Conservation (phyloP, 2,888 invertebrate genomes). For the Syritta pipiens region DNA sequence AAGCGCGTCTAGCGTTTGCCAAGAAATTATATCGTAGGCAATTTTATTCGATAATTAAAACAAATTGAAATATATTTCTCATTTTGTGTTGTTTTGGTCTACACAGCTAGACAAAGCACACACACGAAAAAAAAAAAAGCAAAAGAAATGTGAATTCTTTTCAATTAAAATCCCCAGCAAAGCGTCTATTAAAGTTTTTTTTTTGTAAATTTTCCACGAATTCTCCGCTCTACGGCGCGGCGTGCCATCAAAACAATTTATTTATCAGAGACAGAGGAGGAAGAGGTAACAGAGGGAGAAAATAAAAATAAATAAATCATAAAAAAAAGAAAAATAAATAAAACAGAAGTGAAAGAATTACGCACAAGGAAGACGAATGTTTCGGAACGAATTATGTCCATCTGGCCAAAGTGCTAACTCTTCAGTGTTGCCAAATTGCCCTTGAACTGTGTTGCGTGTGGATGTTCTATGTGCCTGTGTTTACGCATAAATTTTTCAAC, state of each 20-base stretch:
- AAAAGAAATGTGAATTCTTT: no score
- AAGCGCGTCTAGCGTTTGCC: background rate
- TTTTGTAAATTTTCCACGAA: slow-evolving; percentile 35
- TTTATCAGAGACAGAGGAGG: no score
- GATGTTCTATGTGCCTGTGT: background rate
- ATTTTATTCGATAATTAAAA: slow-evolving; percentile 51
- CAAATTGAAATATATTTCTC: slow-evolving; percentile 53
- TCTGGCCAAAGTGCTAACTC: slow-evolving; percentile 13
- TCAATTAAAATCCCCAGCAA: slow-evolving; percentile 31
- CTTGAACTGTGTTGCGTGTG: slow-evolving; percentile 29
- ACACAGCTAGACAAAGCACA: background rate
- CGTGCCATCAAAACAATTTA: slow-evolving; percentile 2
- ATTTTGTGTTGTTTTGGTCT: background rate
- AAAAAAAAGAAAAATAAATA: background rate
- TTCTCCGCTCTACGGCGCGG: background rate
- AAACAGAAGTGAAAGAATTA: background rate
- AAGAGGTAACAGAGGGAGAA: background rate
- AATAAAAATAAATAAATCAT: slow-evolving; percentile 6
- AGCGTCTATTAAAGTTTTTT: background rate
- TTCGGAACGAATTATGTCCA: slow-evolving; percentile 10
- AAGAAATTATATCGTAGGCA: background rate
- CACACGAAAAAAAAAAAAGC: background rate
- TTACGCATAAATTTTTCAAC: no score
- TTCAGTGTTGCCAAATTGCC: slow-evolving; percentile 26
- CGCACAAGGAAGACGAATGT: slow-evolving; percentile 15